Evolutionary conservation across 2,888 invertebrate species (phyloP).

Genomic region (Xiphydria camelus): DNA sequence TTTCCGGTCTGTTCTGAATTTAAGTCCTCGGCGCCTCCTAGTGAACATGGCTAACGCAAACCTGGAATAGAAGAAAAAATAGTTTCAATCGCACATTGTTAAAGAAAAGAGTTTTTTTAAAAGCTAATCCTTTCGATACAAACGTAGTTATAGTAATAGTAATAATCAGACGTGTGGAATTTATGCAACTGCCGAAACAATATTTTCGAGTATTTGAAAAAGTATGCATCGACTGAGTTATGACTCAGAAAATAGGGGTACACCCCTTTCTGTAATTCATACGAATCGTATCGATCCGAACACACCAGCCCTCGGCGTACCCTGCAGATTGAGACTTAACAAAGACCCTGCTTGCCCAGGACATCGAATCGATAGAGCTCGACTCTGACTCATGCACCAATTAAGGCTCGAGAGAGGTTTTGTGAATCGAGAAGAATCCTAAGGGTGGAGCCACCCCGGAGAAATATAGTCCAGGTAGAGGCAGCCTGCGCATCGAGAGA

Average conservation of each 20-base stretch:
- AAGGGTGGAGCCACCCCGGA: constrained; percentile 36
- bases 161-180: no score
- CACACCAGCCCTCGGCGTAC: constrained; percentile 7
- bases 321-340: constrained; percentile 10
- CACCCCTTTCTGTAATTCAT: neutral
- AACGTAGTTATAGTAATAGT: no score
- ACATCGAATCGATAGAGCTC: constrained; percentile 47
- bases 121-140: no score
- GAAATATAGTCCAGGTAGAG: constrained; percentile 30
- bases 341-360: constrained; percentile 19
- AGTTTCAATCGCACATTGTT: no score
- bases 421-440: constrained; percentile 34
- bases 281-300: constrained; percentile 19
- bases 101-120: no score
- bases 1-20: constrained; percentile 53
- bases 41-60: constrained; percentile 57
- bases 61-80: constrained; percentile 38
- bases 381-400: constrained; percentile 48
- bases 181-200: no score
- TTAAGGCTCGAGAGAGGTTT: constrained; percentile 38
- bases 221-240: no score
- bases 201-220: no score
- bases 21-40: constrained; percentile 54
- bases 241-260: no score
- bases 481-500: constrained; percentile 48